Base-by-base conservation (phyloP, 2,113 vertebrate genomes). In the Tetrao urogallus region DNA sequence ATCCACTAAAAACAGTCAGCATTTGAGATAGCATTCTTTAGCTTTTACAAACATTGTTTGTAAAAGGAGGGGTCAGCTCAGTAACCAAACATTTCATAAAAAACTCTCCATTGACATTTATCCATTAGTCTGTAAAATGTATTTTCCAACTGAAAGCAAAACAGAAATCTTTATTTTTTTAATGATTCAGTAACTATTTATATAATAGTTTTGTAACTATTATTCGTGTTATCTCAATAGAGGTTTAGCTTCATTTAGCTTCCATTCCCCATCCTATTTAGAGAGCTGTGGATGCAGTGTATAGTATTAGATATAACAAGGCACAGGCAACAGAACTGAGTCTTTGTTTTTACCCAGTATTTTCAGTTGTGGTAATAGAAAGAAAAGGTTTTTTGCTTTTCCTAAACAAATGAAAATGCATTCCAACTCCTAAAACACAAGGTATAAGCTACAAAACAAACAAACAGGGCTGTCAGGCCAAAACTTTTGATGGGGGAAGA, bases 341-440 rank as follows among this genome's bases (percentile, higher is more conserved):
- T 0, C 0, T 32, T 76, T n/a, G 57, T 21, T 72, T 82, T 36
- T 36, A 65, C 24, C 27, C 52, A 10, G 14, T 34, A 64, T 69
- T 82, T 74, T 65, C 69, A 82, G 52, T 15, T 40, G 28, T 30
- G 48, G 40, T 15, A 78, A 47, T 38, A 71, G 25, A 77, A 77
- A 91, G 45, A 16, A 81, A 86, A 69, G 40, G 73, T n/a, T 74
- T 45, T 27, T 36, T 42, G 60, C 54, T 75, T 72, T 82, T 67
- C 74, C 77, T n/a, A 79, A 54, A 85, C 48, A 90, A 88, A 84
- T 28, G 30, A 84, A 89, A 81, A 85, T 22, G 13, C 19, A 63
- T 60, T 83, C 42, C 50, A 76, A 87, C 81, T 32, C 36, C 69
- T 69, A 57, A 75, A 89, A 21, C 40, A 48, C 30, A 52, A 47